phyloP scores from a whole-genome alignment of 2,888 invertebrate genomes.

The Alitta virens region DNA sequence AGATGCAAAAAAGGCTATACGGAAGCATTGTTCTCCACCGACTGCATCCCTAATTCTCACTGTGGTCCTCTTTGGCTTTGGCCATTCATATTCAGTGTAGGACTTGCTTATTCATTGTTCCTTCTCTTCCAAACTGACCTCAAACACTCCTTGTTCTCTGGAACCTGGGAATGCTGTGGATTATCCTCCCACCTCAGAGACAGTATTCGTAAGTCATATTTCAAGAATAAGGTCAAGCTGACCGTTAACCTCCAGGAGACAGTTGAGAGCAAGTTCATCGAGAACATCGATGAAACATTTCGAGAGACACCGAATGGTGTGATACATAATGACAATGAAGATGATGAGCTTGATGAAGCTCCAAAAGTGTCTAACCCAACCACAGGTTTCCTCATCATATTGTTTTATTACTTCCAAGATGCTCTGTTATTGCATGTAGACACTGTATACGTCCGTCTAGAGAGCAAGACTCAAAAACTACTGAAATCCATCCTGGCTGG shows the following conservation, averaged over 20 bases:
- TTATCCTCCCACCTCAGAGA: background rate
- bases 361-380: background rate
- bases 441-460: constrained; percentile 20
- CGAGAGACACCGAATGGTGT: background rate
- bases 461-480: constrained; percentile 16
- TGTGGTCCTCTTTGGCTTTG: constrained; percentile 25
- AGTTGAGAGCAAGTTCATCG: constrained; percentile 10
- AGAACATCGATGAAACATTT: constrained; percentile 5
- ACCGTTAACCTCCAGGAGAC: constrained; percentile 11
- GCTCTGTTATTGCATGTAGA: constrained; percentile 30
- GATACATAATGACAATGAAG: background rate
- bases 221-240: constrained; percentile 9
- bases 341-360: background rate
- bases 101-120: constrained; percentile 27
- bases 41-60: constrained; percentile 23
- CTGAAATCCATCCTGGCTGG: constrained; percentile 25
- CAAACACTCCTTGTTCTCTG: constrained; percentile 27
- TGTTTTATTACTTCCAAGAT: constrained; percentile 33
- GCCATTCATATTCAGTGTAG: constrained; percentile 21
- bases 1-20: constrained; percentile 25
- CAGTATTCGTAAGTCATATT: background rate
- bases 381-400: constrained; percentile 29
- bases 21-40: constrained; percentile 27
- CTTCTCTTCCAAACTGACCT: constrained; percentile 28
- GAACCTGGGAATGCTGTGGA: constrained; percentile 5